A percentile compares a stretch with the other conserved stretches of the same genome.
These are phyloP conservation scores for Dolichomitus sp. DNA, from an alignment of 2,888 invertebrate species.

Conservation along the genomic window DNA sequence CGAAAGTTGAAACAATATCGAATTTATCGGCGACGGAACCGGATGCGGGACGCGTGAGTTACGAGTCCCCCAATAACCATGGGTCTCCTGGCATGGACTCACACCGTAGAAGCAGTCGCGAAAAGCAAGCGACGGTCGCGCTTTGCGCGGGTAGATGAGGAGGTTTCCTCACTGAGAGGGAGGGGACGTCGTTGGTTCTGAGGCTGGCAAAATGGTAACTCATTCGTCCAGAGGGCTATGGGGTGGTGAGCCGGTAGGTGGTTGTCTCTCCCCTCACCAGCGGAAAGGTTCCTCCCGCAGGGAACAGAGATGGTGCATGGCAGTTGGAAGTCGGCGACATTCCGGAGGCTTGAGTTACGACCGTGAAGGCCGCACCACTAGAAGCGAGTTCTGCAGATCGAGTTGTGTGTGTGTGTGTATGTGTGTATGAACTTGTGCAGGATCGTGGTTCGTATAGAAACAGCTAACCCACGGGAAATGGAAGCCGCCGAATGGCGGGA, in stretches of 20 bases:
- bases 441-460: slow-evolving; percentile 28
- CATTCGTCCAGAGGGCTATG: slow-evolving; percentile 15
- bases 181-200: slow-evolving; percentile 52
- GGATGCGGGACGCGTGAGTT: slow-evolving; percentile 74
- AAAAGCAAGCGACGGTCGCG: slow-evolving; percentile 34
- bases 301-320: slow-evolving; percentile 40
- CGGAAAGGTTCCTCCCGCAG: slow-evolving; percentile 40
- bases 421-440: background rate
- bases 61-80: slow-evolving; percentile 64
- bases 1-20: slow-evolving; percentile 86
- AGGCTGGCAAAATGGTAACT: slow-evolving; percentile 29
- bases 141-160: slow-evolving; percentile 21
- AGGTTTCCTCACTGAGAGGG: background rate
- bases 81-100: slow-evolving; percentile 38
- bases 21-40: slow-evolving; percentile 82
- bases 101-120: slow-evolving; percentile 40
- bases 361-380: slow-evolving; percentile 67
- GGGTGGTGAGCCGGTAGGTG: slow-evolving; percentile 63
- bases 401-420: background rate
- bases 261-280: slow-evolving; percentile 57
- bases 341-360: slow-evolving; percentile 73
- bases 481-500: slow-evolving; percentile 79
- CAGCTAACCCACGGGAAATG: slow-evolving; percentile 72
- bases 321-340: slow-evolving; percentile 71
- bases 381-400: slow-evolving; percentile 50